Evolutionary conservation across 2,113 vertebrate genomes (phyloP).

Genomic region (Chloebia gouldiae): DNA sequence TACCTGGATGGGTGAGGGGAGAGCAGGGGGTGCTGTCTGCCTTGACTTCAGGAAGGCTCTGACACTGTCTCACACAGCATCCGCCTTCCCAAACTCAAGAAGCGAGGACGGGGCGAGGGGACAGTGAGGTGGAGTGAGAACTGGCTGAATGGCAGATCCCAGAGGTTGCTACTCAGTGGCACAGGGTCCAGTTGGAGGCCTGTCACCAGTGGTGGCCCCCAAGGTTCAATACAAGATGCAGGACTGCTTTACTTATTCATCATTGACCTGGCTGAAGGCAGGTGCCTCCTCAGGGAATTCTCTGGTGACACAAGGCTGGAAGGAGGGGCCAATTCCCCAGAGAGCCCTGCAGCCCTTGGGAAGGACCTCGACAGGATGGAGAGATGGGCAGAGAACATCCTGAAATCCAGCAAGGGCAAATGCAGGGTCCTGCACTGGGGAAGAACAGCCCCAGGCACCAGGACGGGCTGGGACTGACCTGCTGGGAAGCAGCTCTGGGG

Average conservation of each 20-base stretch:
- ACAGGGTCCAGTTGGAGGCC: background rate
- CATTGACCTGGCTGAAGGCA: background rate
- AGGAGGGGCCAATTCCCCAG: background rate
- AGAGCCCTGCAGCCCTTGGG: background rate
- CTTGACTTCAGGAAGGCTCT: background rate
- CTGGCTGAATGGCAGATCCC: background rate
- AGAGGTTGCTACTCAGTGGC: background rate
- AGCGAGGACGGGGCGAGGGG: background rate
- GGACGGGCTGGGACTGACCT: background rate
- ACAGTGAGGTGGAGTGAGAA: background rate
- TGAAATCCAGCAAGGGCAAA: background rate
- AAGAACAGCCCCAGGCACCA: background rate
- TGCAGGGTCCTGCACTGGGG: background rate
- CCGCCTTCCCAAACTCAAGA: background rate
- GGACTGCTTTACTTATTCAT: background rate
- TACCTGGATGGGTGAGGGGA: background rate
- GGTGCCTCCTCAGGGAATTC: background rate
- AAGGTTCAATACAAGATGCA: background rate
- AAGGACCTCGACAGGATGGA: background rate
- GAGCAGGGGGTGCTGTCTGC: background rate
- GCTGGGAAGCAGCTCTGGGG: background rate
- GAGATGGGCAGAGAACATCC: background rate
- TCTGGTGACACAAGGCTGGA: background rate
- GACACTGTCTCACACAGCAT: background rate
- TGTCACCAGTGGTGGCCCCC: background rate